Conservation (phyloP, 2,888 invertebrate genomes). For the Drosophila ezoana region DNA sequence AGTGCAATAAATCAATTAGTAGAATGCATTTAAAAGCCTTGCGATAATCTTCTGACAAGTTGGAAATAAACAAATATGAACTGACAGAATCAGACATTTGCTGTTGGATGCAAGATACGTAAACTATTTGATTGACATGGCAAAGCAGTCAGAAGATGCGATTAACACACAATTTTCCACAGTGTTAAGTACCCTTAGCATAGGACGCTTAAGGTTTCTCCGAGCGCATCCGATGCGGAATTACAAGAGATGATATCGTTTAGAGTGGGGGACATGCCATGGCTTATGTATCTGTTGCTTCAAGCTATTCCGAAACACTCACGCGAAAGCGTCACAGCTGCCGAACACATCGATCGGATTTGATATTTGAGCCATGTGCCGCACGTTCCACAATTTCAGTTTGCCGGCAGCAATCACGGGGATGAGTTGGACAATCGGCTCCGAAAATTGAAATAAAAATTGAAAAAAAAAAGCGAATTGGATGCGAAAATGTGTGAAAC, state of each 20-base stretch:
- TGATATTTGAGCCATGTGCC: constrained; percentile 45
- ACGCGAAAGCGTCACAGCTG: constrained; percentile 41
- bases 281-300: neutral
- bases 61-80: neutral
- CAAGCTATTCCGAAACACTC: constrained; percentile 23
- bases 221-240: neutral
- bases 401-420: constrained; percentile 62
- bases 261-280: neutral
- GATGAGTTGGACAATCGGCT: constrained; percentile 45
- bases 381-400: constrained; percentile 48
- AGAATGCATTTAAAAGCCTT: constrained; percentile 1
- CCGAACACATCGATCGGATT: constrained; percentile 52
- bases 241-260: neutral
- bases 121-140: too few species aligned
- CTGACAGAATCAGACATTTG: too few species aligned
- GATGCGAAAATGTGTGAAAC: constrained; percentile 47
- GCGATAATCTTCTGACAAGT: neutral
- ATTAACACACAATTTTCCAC: too few species aligned
- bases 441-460: neutral
- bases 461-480: constrained; percentile 2
- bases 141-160: too few species aligned
- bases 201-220: neutral
- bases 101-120: neutral
- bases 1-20: constrained; percentile 4
- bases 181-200: too few species aligned